Base-by-base conservation (phyloP, 2,797 vertebrate genomes). In the Numenius phaeopus region DNA sequence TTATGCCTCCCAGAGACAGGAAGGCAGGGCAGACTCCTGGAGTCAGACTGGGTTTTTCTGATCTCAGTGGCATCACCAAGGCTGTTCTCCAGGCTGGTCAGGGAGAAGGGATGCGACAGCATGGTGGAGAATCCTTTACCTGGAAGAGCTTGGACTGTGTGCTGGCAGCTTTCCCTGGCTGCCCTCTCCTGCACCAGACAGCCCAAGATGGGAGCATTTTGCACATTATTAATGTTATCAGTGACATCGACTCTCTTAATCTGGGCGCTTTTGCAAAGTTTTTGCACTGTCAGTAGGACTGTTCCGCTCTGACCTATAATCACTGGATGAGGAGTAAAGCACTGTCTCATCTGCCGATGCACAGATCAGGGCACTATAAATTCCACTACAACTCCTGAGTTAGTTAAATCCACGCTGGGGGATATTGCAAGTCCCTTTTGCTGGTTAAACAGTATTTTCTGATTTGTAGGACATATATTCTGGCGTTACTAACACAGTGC, bases 141-240 rank as follows among this genome's bases (percentile, higher is more conserved):
- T 55, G 49, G 37, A 79, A 75, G 65, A 84, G 75, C 70, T 37
- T 46, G 66, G 61, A 7, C 44, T 10, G 59, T 0, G 8, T n/a
- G 69, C 64, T 55, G 73, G 54, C 58, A 62, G 83, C 18, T 61
- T 50, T 44, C 17, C 16, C 65, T 26, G 49, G 29, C 58, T 20
- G 23, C 19, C 14, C 21, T 61, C 22, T 12, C 59, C 19, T 20
- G 17, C 23, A 46, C 44, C 61, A 44, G 55, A 5, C 61, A 7
- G 12, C 86, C 75, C 3, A 57, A 42, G 42, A 23, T 19, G 57
- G 78, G 40, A 81, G 70, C 69, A 18, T 3, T 23, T 37, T 34
- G 61, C 32, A 11, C 2, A 0, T 62, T 37, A 12, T 6, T 32
- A 2, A 2, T 4, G 34, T 27, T 64, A 7, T 9, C 49, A 3